These are phyloP conservation scores for Podiceps cristatus DNA, from an alignment of 2,113 vertebrate genomes.

Conservation along the genomic window DNA sequence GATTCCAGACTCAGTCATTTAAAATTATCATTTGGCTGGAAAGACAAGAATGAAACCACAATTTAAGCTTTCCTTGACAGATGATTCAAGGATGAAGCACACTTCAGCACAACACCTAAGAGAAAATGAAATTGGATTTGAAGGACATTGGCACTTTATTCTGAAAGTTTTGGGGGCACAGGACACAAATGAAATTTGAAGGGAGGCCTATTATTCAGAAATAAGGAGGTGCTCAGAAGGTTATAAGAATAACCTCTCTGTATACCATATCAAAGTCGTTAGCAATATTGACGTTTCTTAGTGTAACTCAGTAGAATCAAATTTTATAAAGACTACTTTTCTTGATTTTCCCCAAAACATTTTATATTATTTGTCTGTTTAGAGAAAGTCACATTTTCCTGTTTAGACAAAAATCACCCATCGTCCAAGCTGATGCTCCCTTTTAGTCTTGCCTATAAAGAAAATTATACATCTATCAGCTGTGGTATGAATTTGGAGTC, in stretches of 20 bases:
- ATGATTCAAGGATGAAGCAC: neutral
- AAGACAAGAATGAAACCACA: neutral
- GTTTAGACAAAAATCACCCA: neutral
- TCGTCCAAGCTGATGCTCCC: neutral
- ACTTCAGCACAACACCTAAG: neutral
- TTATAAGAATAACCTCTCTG: neutral
- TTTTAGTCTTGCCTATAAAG: neutral
- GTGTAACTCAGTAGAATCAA: neutral
- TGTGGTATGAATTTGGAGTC: neutral
- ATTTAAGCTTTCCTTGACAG: neutral
- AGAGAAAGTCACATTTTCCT: neutral
- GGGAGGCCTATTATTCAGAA: neutral
- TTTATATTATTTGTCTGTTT: neutral
- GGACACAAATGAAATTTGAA: neutral
- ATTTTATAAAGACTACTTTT: neutral
- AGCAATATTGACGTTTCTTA: neutral
- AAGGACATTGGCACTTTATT: neutral
- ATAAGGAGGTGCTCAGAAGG: neutral
- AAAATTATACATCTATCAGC: neutral
- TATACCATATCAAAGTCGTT: neutral
- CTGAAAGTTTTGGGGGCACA: neutral
- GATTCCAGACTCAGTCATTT: neutral
- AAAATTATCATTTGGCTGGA: neutral
- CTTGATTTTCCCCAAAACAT: neutral
- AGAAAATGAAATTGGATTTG: neutral